These are phyloP conservation scores for Amphipyra tragopoginis DNA, from an alignment of 2,888 invertebrate species.

Conservation along the genomic window DNA sequence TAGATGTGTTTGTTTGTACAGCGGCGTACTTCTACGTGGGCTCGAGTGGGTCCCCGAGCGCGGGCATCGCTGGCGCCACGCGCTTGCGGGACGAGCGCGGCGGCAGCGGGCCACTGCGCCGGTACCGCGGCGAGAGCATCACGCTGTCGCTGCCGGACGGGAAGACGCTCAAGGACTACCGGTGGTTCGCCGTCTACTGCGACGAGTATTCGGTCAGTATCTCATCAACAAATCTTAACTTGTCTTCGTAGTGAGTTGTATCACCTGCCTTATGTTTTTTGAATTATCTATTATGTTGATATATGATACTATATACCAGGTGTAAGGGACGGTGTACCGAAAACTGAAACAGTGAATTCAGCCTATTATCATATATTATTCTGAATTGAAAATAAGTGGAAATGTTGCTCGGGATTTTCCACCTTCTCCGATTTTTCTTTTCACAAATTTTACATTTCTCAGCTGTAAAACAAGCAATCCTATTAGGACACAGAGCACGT, in stretches of 20 bases:
- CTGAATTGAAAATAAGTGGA: too few species aligned
- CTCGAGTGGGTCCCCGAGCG: slow-evolving; percentile 91
- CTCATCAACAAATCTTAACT: background rate
- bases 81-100: slow-evolving; percentile 96
- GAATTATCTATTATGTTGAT: too few species aligned
- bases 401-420: too few species aligned
- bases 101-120: slow-evolving; percentile 93
- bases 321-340: too few species aligned
- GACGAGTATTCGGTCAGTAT: slow-evolving; percentile 95
- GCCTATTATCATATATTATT: too few species aligned
- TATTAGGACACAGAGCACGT: too few species aligned
- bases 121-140: slow-evolving; percentile 95
- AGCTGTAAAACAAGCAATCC: too few species aligned
- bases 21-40: slow-evolving; percentile 98
- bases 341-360: too few species aligned
- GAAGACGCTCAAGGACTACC: slow-evolving; percentile 94
- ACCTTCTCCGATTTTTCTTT: too few species aligned
- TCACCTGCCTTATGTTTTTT: too few species aligned
- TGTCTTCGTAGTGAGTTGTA: background rate
- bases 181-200: slow-evolving; percentile 98
- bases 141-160: slow-evolving; percentile 96
- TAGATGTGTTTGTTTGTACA: slow-evolving; percentile 74
- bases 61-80: slow-evolving; percentile 87
- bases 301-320: too few species aligned
- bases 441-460: too few species aligned